Base-by-base conservation (phyloP, 2,113 vertebrate genomes). In the Carollia perspicillata region DNA sequence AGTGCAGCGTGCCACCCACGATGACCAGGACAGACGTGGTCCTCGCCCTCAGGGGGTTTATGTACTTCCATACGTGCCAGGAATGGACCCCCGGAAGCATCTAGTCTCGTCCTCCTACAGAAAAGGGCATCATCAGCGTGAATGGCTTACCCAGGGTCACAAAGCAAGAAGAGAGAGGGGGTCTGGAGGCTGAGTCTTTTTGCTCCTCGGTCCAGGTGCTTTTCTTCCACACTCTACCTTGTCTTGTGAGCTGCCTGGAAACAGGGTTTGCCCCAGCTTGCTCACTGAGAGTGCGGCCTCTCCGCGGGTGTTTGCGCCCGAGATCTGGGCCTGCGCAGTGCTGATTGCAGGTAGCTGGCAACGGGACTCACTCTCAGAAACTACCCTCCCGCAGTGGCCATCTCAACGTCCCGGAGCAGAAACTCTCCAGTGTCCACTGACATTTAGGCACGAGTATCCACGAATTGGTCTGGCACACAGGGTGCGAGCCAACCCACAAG, bases 1-100 rank as follows among this genome's bases (percentile, higher is more conserved):
- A 98, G 98, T 97, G 98, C 98, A 98, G 98, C 98, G 97, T 97
- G 97, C 98, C 98, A 98, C 98, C 98, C 98, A 98, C 20, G 3
- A 17, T 37, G 20, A 49, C 55, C 23, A 28, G 63, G 51, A 51
- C 13, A 26, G 33, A 47, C 55, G 9, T 8, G 2, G 53, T 4
- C 20, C 65, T 63, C 69, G 68, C 22, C 60, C 44, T 47, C 13
- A 3, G 12, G 28, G 47, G 33, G 20, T 35, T 44, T 68, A 35
- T 42, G 42, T 42, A 8, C 74, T 47, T 84, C 26, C 69, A 74
- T 53, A 35, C 28, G 3, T 17, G 20, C 6, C 23, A 0, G 22
- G 13, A 80, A 37, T 14, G 16, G 53, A 89, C 11, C 26, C 55
- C 65, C 5, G 30, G 40, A 30, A 30, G 30, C 78, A 7, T 42